Evolutionary conservation across 1,140 invertebrate genomes (phyloP).

Genomic region (Drosophila baimaii): DNA sequence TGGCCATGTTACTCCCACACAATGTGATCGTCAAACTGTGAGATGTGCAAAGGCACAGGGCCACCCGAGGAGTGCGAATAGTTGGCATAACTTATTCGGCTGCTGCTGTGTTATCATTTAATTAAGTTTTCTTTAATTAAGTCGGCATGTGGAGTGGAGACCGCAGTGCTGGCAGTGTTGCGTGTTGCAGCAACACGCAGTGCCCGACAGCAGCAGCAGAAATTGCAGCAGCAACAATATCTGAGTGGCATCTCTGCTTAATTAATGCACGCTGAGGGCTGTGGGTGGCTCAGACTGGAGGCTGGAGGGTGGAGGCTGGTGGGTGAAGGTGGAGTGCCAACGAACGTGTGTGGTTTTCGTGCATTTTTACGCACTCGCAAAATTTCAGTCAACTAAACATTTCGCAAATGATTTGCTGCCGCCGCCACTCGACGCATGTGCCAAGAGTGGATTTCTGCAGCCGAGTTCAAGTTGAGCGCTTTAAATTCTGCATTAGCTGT

Average conservation of each 20-base stretch:
- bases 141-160: conserved; percentile 59
- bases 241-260: conserved; percentile 65
- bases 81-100: conserved; percentile 70
- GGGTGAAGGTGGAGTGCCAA: background rate
- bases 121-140: conserved; percentile 83
- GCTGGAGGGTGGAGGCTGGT: too few relatives aligned
- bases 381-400: conserved; percentile 33
- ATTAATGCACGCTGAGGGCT: conserved; percentile 54
- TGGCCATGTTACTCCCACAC: conserved; percentile 37
- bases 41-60: conserved; percentile 11
- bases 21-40: conserved; percentile 36
- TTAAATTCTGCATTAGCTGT: conserved; percentile 54
- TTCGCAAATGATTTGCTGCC: conserved; percentile 46
- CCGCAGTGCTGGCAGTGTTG: conserved; percentile 42
- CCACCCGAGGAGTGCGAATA: conserved; percentile 45
- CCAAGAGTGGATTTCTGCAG: conserved; percentile 30
- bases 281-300: background rate
- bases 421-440: conserved; percentile 21
- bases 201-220: conserved; percentile 27
- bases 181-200: conserved; percentile 64
- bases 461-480: conserved; percentile 39
- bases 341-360: conserved; percentile 17
- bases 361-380: conserved; percentile 39
- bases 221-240: conserved; percentile 25
- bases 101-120: conserved; percentile 76